Evolutionary conservation across 2,113 vertebrate genomes (phyloP).

Genomic region (Copsychus sechellarum): DNA sequence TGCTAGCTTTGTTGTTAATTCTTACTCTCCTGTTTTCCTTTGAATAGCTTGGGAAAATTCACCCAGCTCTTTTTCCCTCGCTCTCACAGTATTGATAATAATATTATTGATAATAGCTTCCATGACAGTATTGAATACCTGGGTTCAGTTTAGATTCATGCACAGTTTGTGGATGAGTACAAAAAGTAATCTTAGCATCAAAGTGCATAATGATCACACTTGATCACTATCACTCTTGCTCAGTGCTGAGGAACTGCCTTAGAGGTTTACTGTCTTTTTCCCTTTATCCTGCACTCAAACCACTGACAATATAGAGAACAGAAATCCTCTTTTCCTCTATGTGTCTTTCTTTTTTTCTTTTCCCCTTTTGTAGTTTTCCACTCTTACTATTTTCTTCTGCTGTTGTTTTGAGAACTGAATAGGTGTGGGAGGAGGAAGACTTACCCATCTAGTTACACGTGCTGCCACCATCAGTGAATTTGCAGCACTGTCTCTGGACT

Average conservation of each 20-base stretch:
- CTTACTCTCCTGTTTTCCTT: too few species aligned
- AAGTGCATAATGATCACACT: background rate
- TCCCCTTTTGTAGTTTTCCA: background rate
- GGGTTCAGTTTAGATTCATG: background rate
- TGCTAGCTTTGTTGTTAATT: too few species aligned
- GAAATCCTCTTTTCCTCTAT: background rate
- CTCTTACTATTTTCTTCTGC: background rate
- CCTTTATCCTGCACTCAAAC: background rate
- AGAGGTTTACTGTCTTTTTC: background rate
- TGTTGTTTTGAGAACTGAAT: background rate
- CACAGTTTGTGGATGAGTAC: background rate
- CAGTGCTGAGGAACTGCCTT: background rate
- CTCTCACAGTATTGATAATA: background rate
- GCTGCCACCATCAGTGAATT: background rate
- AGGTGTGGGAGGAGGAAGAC: accelerated
- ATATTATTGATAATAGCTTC: background rate
- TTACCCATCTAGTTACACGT: background rate
- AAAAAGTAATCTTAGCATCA: background rate
- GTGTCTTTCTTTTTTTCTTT: too few species aligned
- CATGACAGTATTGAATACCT: background rate
- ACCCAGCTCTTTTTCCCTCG: too few species aligned
- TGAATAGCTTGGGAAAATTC: too few species aligned
- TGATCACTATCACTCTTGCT: background rate
- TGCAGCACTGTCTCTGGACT: background rate
- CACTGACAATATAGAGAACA: background rate